A percentile compares a stretch with the other conserved stretches of the same genome.
phyloP scores from a whole-genome alignment of 2,888 invertebrate genomes.

The Electrophaes corylata region DNA sequence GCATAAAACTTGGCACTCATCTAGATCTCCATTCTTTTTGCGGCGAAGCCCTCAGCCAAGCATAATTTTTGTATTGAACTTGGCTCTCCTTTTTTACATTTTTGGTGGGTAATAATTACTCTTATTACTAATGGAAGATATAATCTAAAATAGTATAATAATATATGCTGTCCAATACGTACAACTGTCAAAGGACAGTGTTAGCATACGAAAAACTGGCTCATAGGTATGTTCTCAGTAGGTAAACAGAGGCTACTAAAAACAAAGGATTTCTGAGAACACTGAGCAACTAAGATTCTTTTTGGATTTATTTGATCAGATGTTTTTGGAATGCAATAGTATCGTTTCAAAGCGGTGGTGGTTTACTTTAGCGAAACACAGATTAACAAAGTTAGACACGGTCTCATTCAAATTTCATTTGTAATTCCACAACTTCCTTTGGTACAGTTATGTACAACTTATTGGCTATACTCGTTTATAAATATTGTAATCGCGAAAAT shows the following conservation, averaged over 20 bases:
- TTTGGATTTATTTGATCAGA: slow-evolving; percentile 79
- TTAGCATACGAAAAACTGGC: slow-evolving; percentile 8
- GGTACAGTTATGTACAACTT: not conserved
- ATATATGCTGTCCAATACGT: not conserved
- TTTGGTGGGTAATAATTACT: no score
- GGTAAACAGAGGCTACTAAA: slow-evolving; percentile 31
- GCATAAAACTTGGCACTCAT: no score
- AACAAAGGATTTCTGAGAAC: slow-evolving; percentile 50
- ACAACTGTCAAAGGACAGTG: no score
- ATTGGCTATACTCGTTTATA: no score
- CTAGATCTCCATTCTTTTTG: no score
- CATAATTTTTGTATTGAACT: no score
- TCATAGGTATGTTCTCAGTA: slow-evolving; percentile 16
- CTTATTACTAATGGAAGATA: not conserved
- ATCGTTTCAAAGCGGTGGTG: slow-evolving; percentile 43
- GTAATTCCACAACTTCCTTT: slow-evolving; percentile 36
- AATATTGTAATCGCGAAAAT: no score
- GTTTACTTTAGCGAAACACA: slow-evolving; percentile 52
- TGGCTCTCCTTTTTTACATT: no score
- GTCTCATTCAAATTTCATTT: slow-evolving; percentile 38
- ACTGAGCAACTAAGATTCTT: slow-evolving; percentile 43
- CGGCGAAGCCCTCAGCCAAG: no score
- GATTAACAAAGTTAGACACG: slow-evolving; percentile 48
- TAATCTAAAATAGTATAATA: not conserved
- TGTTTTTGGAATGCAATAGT: slow-evolving; percentile 64